Base-by-base conservation (phyloP, 2,888 invertebrate species). In the Julus scanicus region DNA sequence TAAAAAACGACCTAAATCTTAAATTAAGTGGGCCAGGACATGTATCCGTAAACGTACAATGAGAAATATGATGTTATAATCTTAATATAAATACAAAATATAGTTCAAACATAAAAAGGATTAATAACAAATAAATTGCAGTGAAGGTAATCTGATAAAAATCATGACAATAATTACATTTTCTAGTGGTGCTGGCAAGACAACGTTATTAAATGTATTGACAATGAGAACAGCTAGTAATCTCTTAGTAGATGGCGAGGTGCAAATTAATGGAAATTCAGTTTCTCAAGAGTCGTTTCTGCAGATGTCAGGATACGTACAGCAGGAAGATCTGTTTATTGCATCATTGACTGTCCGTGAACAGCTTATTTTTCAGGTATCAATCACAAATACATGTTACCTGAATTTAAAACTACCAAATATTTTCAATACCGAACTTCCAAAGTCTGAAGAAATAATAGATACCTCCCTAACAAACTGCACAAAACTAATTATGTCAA, bases 291-390 rank as follows among this genome's bases (percentile, higher is more conserved):
- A 94, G 89, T 94, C 95, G 71, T 93, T 96, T 91, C 95, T 95
- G 88, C 95, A 96, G 11, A 94, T 96, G 57, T 96, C 96, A 29
- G 97, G 97, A 0, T 98, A 98, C 91, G 97, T 98, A 0, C 98
- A 98, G 91, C 98, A 98, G 92, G 96, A 98, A 91, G 98, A 98
- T 92, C 93, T 98, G 87, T 98, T 98, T 91, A 96, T 98, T 90
- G 97, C 97, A 0, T 96, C 96, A 0, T 93, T 98, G 86, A 98
- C 98, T 1, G 97, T 98, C 0, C 94, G 94, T 89, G 98, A 98
- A 91, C 98, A 98, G 92, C 94, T 98, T 6, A 94, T 96, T 86
- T 98, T 98, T 91, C 96, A 97, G 96, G 97, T 97, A 92, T 93
- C 93, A 29, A 11, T 17, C n/a, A 17, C 85, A 37, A 37, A 39